Conservation (phyloP, 2,888 invertebrate species). For the Hanleya hanleyi region DNA sequence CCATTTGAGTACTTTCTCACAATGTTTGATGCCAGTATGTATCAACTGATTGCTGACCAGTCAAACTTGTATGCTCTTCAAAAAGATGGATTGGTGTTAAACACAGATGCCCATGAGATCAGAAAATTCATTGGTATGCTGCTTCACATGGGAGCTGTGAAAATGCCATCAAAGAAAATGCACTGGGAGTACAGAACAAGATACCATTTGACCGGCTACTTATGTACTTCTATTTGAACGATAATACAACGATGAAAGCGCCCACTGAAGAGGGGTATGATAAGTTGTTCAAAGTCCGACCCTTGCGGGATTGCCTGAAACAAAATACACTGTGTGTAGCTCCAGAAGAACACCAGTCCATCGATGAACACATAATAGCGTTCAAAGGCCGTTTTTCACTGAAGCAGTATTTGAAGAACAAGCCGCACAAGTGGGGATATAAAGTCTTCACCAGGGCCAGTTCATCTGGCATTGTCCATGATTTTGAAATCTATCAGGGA, state of each 20-base stretch:
- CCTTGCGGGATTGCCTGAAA: slow-evolving; percentile 29
- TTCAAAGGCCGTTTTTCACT: slow-evolving; percentile 29
- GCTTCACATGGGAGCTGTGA: slow-evolving; percentile 21
- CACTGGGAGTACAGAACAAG: too few species aligned
- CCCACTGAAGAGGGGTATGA: slow-evolving; percentile 23
- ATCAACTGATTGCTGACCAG: slow-evolving; percentile 21
- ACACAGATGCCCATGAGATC: slow-evolving; percentile 20
- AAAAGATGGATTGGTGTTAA: slow-evolving; percentile 24
- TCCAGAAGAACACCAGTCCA: slow-evolving; percentile 18
- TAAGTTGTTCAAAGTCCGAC: slow-evolving; percentile 36
- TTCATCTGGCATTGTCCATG: slow-evolving; percentile 27
- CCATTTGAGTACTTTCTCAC: slow-evolving; percentile 26
- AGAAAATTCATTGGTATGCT: slow-evolving; percentile 25
- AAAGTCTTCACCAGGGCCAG: slow-evolving; percentile 26
- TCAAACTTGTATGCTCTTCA: slow-evolving; percentile 23
- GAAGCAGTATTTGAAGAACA: slow-evolving; percentile 36
- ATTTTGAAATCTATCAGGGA: slow-evolving; percentile 31
- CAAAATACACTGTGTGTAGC: slow-evolving; percentile 22
- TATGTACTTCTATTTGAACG: slow-evolving; percentile 37
- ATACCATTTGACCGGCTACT: slow-evolving; percentile 26
- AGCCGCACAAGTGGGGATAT: slow-evolving; percentile 36
- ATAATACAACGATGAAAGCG: slow-evolving; percentile 23
- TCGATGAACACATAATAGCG: slow-evolving; percentile 38
- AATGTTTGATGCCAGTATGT: slow-evolving; percentile 18
- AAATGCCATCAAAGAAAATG: slow-evolving; percentile 16